Conservation (phyloP, 2,797 vertebrate species). For the Bradypodion pumilum region DNA sequence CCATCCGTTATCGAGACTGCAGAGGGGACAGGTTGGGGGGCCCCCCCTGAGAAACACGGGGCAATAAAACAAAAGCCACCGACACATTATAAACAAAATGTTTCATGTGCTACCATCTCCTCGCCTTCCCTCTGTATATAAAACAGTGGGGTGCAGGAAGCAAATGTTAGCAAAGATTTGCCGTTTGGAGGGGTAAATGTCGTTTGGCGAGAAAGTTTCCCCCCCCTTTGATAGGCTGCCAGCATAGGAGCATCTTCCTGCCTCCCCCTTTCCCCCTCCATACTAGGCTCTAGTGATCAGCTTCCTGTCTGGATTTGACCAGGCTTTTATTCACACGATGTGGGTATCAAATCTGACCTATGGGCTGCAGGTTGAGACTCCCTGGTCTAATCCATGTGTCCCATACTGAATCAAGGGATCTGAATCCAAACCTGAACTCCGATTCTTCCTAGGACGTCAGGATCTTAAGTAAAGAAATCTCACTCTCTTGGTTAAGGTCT, state of each 20-base stretch:
- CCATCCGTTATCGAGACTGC: constrained; percentile 82
- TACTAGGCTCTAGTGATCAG: not conserved
- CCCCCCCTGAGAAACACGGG: constrained; percentile 50
- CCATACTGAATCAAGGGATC: too few species aligned
- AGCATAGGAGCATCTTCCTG: constrained; percentile 4
- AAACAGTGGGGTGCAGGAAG: constrained; percentile 77
- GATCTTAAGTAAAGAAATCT: too few species aligned
- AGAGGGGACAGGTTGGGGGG: constrained; percentile 30
- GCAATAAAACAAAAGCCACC: constrained; percentile 77
- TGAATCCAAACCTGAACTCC: too few species aligned
- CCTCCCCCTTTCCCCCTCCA: not conserved
- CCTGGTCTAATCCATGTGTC: too few species aligned
- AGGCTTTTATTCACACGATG: not conserved
- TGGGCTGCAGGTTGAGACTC: too few species aligned
- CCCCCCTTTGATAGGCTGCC: not conserved
- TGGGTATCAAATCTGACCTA: too few species aligned
- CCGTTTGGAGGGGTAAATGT: constrained; percentile 54
- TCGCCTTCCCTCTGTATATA: constrained; percentile 73
- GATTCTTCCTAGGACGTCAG: too few species aligned
- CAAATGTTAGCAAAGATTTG: constrained; percentile 72
- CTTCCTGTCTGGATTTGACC: not conserved
- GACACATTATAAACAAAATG: constrained; percentile 79
- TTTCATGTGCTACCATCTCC: constrained; percentile 74
- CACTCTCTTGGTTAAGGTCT: too few species aligned
- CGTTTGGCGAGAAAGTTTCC: constrained; percentile 21